These are phyloP conservation scores for Molossus alvarezi DNA, from an alignment of 2,797 vertebrate species.

Conservation along the genomic window DNA sequence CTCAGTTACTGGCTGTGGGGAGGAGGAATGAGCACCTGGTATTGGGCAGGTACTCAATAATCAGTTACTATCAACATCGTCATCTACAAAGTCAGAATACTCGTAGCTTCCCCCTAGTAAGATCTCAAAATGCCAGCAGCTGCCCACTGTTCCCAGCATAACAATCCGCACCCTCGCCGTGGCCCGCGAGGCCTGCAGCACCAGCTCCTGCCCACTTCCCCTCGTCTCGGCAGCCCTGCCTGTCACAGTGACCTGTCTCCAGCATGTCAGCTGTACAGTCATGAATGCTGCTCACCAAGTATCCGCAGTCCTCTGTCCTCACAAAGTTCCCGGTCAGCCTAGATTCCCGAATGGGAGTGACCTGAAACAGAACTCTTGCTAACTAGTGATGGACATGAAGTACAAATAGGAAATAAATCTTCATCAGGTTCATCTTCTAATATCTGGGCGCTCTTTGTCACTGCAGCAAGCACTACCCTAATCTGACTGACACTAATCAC, in stretches of 20 bases:
- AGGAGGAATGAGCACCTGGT: not conserved
- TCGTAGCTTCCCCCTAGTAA: not conserved
- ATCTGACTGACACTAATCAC: not conserved
- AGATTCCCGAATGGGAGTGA: not conserved
- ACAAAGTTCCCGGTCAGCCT: not conserved
- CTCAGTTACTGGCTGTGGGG: not conserved
- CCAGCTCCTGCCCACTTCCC: not conserved
- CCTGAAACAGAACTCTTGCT: not conserved
- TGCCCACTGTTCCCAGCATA: not conserved
- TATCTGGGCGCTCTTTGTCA: not conserved
- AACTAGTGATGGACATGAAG: not conserved
- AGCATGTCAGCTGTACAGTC: rapidly evolving
- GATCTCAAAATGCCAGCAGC: constrained; percentile 3
- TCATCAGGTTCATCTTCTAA: not conserved
- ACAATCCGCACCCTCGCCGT: not conserved
- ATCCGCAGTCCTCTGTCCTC: not conserved
- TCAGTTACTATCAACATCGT: not conserved
- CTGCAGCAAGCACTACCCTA: not conserved
- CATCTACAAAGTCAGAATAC: not conserved
- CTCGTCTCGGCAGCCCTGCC: not conserved
- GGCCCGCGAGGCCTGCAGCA: not conserved
- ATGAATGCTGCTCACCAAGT: not conserved
- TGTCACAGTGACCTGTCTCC: not conserved
- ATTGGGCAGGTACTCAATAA: not conserved
- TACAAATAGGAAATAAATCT: not conserved